A percentile compares a stretch with the other conserved stretches of the same genome.
phyloP scores from a whole-genome alignment of 92 coral and sea anemone genomes.

The Epizoanthus ramosus region DNA sequence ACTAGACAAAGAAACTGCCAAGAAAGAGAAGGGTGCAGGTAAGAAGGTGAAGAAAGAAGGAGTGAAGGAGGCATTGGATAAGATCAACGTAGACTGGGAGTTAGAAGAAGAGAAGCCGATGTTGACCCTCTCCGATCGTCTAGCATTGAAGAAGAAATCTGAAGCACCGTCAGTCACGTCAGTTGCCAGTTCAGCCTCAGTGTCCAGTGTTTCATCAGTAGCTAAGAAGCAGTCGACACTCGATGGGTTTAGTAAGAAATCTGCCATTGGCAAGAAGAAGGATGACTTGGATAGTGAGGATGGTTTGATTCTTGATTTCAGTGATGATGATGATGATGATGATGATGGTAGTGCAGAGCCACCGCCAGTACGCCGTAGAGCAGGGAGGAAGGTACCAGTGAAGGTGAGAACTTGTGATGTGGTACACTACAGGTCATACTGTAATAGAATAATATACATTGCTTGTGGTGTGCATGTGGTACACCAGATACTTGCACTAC shows the following conservation, averaged over 20 bases:
- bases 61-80: slow-evolving; percentile 26
- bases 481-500: no score
- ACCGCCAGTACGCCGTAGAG: slow-evolving; percentile 9
- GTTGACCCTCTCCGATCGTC: slow-evolving; percentile 36
- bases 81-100: slow-evolving; percentile 17
- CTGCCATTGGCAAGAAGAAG: not conserved
- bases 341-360: not conserved
- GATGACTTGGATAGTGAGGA: not conserved
- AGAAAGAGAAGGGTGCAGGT: slow-evolving; percentile 12
- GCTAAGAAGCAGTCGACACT: slow-evolving; percentile 14
- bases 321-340: slow-evolving; percentile 33
- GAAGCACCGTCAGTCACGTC: slow-evolving; percentile 9
- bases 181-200: slow-evolving; percentile 21
- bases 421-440: not conserved
- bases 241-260: not conserved
- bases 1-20: not conserved
- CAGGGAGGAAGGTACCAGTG: not conserved
- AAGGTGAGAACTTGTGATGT: slow-evolving; percentile 4
- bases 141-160: slow-evolving; percentile 33
- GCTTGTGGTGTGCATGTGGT: no score
- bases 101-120: slow-evolving; percentile 28
- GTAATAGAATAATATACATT: not conserved
- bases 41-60: slow-evolving; percentile 1
- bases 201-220: not conserved
- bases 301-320: slow-evolving; percentile 16